A percentile compares a stretch with the other conserved stretches of the same genome.
Conservation (phyloP, 1,140 invertebrate genomes). For the Sycophila sp. region DNA sequence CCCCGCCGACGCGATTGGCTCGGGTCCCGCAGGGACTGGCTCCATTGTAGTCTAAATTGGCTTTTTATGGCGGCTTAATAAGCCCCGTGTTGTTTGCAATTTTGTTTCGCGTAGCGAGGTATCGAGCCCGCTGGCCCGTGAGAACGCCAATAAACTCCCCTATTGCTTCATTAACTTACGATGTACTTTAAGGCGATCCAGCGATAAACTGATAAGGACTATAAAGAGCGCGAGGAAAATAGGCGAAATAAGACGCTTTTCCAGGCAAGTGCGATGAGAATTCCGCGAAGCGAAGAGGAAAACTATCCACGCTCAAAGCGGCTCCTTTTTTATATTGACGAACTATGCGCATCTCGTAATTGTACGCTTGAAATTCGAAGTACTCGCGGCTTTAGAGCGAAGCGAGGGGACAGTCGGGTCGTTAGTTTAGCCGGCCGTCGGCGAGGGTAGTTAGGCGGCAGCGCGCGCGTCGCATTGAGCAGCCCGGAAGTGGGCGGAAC, state of each 20-base stretch:
- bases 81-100: constrained; percentile 50
- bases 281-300: not conserved
- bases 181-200: not conserved
- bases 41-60: constrained; percentile 54
- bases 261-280: not conserved
- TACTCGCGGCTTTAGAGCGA: not conserved
- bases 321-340: not conserved
- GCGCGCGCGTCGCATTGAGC: constrained; percentile 53
- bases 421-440: not conserved
- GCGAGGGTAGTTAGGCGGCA: constrained; percentile 31
- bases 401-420: not conserved
- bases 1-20: constrained; percentile 21
- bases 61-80: constrained; percentile 55
- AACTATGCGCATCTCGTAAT: constrained; percentile 23
- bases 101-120: constrained; percentile 42
- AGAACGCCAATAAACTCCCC: constrained; percentile 11
- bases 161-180: constrained; percentile 2
- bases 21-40: constrained; percentile 16
- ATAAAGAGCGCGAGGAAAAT: not conserved
- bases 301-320: not conserved
- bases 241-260: too few species aligned
- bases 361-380: constrained; percentile 31
- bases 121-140: constrained; percentile 9
- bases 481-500: constrained; percentile 60
- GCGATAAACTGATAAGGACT: not conserved